Conservation (phyloP, 2,797 vertebrate genomes). For the Myotis daubentonii region DNA sequence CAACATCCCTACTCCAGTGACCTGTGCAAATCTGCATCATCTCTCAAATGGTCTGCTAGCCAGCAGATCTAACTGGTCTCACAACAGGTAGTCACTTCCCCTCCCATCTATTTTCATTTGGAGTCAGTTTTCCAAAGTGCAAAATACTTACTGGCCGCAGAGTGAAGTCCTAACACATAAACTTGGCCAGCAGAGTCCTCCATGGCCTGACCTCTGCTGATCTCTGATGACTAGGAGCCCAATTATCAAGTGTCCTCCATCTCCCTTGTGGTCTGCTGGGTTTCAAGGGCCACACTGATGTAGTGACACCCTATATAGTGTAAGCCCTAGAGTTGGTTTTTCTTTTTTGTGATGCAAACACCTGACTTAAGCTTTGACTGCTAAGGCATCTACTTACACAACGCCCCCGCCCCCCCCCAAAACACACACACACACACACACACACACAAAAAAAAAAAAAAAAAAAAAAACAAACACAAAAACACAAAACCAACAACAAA, state of each 20-base stretch:
- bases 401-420: too few relatives aligned
- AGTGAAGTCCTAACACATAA: background rate
- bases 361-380: background rate
- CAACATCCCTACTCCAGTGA: too few relatives aligned
- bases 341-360: background rate
- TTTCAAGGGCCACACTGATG: background rate
- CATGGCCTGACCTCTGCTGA: background rate
- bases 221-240: background rate
- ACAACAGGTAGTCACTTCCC: background rate
- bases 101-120: background rate
- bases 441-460: too few relatives aligned
- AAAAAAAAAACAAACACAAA: too few relatives aligned
- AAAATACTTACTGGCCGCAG: background rate
- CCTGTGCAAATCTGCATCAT: background rate
- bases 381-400: background rate
- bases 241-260: too few relatives aligned
- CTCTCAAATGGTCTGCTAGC: background rate
- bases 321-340: background rate
- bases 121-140: conserved; percentile 4
- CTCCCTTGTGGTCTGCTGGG: background rate
- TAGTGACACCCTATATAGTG: background rate
- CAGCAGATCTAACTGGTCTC: background rate
- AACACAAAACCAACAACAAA: background rate
- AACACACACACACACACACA: too few relatives aligned
- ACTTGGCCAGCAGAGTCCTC: background rate